Evolutionary conservation across 2,797 vertebrate species (phyloP), one percentile per base, ranked within the genome.

Genomic region (Aselliscus stoliczkanus): DNA sequence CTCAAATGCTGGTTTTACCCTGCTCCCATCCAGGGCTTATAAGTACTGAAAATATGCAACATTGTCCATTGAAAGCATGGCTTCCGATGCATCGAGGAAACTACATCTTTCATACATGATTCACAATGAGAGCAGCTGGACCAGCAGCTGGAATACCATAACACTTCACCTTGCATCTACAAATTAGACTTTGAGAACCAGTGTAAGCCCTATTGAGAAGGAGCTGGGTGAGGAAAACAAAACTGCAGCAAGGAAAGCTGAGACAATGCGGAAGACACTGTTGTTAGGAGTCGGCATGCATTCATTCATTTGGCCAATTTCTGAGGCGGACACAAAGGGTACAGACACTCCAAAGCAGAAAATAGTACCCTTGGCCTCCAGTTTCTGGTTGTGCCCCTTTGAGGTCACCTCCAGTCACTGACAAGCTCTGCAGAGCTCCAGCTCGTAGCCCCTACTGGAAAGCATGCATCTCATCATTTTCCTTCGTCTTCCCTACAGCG

Each of bases 21-120:
- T 79, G 23, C 52, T 93, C 54, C 64, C n/a, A 91, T n/a, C n/a
- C 44, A 85, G 73, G 12, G 3, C 50, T 88, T 82, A 31, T 27
- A 88, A 89, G 73, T 77, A 87, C 62, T 88, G 95, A 81, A 92
- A 42, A 88, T 29, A 70, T 29, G 77, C 87, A 25, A 54, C 64
- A 92, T 73, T 69, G 14, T 73, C 88, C 75, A 56, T 52, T 81
- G 39, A 73, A 92, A 90, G 65, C 2, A 20, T 47, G 21, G 79
- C 52, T 83, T 72, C 25, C 75, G 88, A 84, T 34, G 47, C 50
- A 90, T 85, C 18, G 34, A 75, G 64, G 80, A 86, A 87, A 77
- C 2, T 27, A 56, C 21, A 34, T 56, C 76, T 47, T 88, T 88
- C 72, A 67, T 47, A 76, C 8, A 11, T 62, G 62, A 76, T 88